These are phyloP conservation scores for Macrotus californicus DNA, from an alignment of 2,113 vertebrate genomes.

Conservation along the genomic window DNA sequence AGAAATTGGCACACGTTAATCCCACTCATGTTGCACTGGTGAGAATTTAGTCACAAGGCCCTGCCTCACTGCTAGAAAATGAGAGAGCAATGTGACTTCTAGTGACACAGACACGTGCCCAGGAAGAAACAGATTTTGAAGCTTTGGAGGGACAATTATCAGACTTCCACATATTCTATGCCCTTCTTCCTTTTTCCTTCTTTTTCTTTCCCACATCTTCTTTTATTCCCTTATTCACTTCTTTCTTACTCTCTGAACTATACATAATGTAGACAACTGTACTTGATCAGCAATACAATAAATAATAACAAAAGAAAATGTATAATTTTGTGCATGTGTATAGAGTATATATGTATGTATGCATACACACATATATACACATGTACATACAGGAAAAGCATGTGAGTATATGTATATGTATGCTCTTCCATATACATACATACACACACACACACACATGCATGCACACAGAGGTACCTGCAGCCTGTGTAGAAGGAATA, in stretches of 20 bases:
- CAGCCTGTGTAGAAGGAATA: neutral
- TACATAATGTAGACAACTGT: neutral
- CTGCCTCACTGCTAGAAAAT: neutral
- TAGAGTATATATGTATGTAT: neutral
- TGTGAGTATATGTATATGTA: neutral
- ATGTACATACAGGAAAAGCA: neutral
- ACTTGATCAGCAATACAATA: too few species aligned
- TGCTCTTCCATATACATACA: neutral
- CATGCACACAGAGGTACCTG: neutral
- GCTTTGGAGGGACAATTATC: neutral
- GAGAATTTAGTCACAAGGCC: neutral
- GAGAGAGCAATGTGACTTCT: neutral
- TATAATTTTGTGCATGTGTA: neutral
- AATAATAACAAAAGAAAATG: neutral
- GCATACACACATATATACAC: neutral
- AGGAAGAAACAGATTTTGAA: neutral
- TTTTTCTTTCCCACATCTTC: neutral
- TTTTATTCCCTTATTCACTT: neutral
- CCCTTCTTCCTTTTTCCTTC: neutral
- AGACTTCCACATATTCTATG: neutral
- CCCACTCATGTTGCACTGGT: neutral
- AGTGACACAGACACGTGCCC: too few species aligned
- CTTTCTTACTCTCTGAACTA: neutral
- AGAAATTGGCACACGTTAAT: neutral
- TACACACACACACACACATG: neutral